Percentiles rank a stretch among this genome's conserved stretches.
These are phyloP conservation scores for Coreoperca whiteheadi DNA, from an alignment of 2,113 vertebrate genomes.

Conservation along the genomic window DNA sequence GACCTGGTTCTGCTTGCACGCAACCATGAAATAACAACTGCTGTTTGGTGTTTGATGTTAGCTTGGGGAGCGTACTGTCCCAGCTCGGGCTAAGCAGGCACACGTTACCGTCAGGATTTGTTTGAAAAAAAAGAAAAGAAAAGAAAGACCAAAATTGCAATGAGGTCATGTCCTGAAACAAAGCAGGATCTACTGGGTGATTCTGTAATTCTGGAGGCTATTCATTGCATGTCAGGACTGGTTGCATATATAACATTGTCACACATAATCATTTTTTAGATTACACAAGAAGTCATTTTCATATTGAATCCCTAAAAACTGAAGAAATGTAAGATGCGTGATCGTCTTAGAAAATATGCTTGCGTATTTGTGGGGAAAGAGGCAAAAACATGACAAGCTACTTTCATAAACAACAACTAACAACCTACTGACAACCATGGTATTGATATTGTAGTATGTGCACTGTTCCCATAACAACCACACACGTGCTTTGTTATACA, in stretches of 20 bases:
- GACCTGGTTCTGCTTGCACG: conserved; percentile 80
- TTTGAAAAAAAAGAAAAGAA: conserved; percentile 13
- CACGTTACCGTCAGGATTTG: conserved; percentile 59
- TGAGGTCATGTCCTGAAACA: conserved; percentile 57
- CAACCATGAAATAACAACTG: conserved; percentile 78
- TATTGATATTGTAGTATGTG: conserved; percentile 15
- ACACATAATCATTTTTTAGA: conserved; percentile 18
- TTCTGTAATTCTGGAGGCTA: conserved; percentile 22
- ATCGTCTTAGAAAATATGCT: conserved; percentile 8
- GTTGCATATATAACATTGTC: not conserved
- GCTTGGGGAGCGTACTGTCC: conserved; percentile 60
- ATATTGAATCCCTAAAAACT: not conserved
- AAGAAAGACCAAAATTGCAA: conserved; percentile 10
- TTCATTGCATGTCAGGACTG: conserved; percentile 28
- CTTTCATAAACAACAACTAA: conserved; percentile 5
- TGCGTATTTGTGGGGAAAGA: not conserved
- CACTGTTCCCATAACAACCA: conserved; percentile 31
- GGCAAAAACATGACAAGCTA: not conserved
- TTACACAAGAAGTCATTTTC: not conserved
- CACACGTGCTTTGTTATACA: conserved; percentile 9
- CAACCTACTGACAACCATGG: not conserved
- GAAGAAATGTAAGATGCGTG: not conserved
- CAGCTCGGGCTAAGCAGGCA: conserved; percentile 54
- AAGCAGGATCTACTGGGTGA: conserved; percentile 26
- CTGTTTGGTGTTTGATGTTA: conserved; percentile 74